Percentiles rank a stretch among this genome's conserved stretches.
These are phyloP conservation scores for Kradibia gibbosae DNA, from an alignment of 1,140 invertebrate species.

Conservation along the genomic window DNA sequence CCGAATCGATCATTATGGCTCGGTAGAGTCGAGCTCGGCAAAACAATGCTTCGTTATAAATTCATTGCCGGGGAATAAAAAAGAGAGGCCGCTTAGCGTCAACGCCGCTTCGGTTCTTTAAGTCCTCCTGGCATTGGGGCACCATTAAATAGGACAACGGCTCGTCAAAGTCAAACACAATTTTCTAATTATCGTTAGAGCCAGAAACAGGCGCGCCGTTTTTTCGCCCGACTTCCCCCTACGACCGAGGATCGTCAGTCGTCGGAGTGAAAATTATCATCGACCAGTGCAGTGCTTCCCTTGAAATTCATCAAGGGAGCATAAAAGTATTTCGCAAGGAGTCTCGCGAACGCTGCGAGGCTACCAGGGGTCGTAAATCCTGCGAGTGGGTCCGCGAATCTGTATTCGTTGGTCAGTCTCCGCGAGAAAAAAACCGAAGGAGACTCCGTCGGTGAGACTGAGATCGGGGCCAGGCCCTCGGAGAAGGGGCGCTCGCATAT, in stretches of 20 bases:
- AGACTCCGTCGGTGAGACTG: neutral
- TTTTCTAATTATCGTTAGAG: neutral
- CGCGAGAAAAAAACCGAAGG: constrained; percentile 51
- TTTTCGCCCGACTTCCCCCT: too few relatives aligned
- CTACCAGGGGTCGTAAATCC: too few relatives aligned
- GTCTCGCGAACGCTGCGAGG: too few relatives aligned
- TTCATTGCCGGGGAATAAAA: constrained; percentile 44
- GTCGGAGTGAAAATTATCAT: too few relatives aligned
- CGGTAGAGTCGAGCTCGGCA: constrained; percentile 45
- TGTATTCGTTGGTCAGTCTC: too few relatives aligned
- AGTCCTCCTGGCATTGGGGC: neutral
- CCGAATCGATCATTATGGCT: constrained; percentile 16
- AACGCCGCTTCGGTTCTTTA: neutral
- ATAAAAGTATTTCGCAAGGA: too few relatives aligned
- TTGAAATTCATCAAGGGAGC: too few relatives aligned
- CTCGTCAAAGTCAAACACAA: neutral
- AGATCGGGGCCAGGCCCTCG: constrained; percentile 45
- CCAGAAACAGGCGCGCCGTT: too few relatives aligned
- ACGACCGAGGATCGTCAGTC: too few relatives aligned
- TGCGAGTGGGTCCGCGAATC: too few relatives aligned
- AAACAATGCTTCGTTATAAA: constrained; percentile 55
- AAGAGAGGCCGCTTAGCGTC: neutral
- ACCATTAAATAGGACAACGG: constrained; percentile 19
- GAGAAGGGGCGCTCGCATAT: constrained; percentile 69
- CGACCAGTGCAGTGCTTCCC: too few relatives aligned